Conservation (phyloP, 2,797 vertebrate genomes). For the Lycodopsis pacificus region DNA sequence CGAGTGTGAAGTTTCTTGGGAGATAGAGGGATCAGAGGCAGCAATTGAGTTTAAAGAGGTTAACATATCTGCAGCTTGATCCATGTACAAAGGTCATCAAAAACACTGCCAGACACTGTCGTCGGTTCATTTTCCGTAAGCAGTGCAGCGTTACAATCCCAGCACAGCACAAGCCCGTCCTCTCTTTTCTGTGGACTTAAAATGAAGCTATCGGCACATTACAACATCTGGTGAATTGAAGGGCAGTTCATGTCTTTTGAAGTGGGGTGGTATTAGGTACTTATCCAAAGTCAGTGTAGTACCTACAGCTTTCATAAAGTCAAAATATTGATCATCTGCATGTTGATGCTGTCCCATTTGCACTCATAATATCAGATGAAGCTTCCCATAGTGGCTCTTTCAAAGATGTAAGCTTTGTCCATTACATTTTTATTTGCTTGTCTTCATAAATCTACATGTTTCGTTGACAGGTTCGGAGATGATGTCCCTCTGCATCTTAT, state of each 20-base stretch:
- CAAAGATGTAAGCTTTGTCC: conserved; percentile 1
- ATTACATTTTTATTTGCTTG: neutral
- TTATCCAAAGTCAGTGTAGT: neutral
- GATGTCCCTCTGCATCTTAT: neutral
- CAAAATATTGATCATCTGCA: neutral
- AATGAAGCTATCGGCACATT: neutral
- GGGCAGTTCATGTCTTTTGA: neutral
- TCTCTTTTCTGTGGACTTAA: neutral
- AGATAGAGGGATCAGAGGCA: neutral
- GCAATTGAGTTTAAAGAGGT: neutral
- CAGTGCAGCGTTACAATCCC: neutral
- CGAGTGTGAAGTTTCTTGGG: neutral
- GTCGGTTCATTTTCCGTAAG: neutral
- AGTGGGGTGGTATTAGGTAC: neutral
- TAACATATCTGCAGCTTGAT: neutral
- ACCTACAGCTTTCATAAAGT: neutral
- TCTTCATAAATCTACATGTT: neutral
- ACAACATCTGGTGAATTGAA: neutral
- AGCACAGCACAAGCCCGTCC: neutral
- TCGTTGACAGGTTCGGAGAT: neutral
- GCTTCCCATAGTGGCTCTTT: neutral
- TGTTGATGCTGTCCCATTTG: conserved; percentile 14
- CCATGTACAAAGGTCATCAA: neutral
- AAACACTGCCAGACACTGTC: neutral
- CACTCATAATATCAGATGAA: neutral